Percentiles rank a stretch among this genome's conserved stretches.
Conservation (phyloP, 2,797 vertebrate species). For the Rhabdophis nuchalis region DNA sequence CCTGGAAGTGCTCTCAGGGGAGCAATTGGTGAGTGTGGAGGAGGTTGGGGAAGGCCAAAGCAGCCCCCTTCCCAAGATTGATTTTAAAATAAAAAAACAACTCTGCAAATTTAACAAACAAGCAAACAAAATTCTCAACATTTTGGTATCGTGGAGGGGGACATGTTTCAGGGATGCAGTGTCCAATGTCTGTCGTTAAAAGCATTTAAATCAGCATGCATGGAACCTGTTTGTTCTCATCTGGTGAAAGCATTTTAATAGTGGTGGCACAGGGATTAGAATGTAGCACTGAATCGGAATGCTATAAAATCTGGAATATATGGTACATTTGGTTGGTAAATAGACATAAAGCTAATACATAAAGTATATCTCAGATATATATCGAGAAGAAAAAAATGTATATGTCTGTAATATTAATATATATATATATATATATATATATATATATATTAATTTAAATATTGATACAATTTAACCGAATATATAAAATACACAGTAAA, state of each 20-base stretch:
- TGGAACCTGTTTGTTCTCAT: neutral
- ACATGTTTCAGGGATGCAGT: neutral
- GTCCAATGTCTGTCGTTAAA: neutral
- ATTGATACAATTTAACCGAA: no score
- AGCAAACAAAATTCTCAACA: neutral
- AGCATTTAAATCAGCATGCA: neutral
- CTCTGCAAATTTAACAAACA: neutral
- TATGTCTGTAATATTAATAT: no score
- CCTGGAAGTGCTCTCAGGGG: constrained; percentile 90
- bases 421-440: no score
- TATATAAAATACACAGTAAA: no score
- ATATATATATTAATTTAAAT: no score
- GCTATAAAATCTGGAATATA: no score
- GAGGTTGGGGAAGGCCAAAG: neutral
- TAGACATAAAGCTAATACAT: no score
- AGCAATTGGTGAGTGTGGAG: constrained; percentile 83
- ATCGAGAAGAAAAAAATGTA: no score
- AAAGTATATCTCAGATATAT: no score
- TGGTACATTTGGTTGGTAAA: no score
- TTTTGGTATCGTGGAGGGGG: neutral
- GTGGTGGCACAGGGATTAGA: no score
- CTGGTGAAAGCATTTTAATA: neutral
- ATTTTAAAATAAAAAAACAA: neutral
- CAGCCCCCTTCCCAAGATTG: neutral
- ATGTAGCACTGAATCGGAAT: no score